Base-by-base conservation (phyloP, 2,888 invertebrate species). In the Oxycera nigricornis region DNA sequence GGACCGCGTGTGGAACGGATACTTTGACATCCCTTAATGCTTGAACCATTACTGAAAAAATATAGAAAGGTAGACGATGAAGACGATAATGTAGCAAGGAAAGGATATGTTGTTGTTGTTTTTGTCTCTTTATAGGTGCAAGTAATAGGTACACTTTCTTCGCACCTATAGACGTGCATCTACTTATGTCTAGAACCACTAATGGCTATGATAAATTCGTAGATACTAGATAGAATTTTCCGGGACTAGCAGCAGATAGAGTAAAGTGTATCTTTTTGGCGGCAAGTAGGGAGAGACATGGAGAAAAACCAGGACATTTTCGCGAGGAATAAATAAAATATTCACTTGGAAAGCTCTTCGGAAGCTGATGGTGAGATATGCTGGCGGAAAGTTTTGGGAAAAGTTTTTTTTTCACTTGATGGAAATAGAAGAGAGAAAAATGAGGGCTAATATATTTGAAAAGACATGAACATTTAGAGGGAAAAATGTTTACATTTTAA, bases 1-100 rank as follows among this genome's bases (percentile, higher is more conserved):
- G 88, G 59, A 90, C 91, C 2, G 92, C 91, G 74, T 89, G 86
- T 57, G 92, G 92, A 31, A 91, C 89, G 79, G 88, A 86, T 80
- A 92, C 88, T 80, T 88, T 89, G 74, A 92, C 91, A 83, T 91
- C 89, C 75, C 89, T 88, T 77, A 92, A 80, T 75, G 83, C 84
- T 76, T 78, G 78, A 75, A 82, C 79, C 77, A 82, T 79, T 77
- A 82, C 85, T 85, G 82, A 74, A 52, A 67, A 30, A n/a, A n/a
- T n/a, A n/a, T n/a, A n/a, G n/a, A n/a, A n/a, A n/a, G n/a, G n/a
- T n/a, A n/a, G n/a, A n/a, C n/a, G n/a, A n/a, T n/a, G n/a, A n/a
- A n/a, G n/a, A n/a, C n/a, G n/a, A n/a, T n/a, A n/a, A n/a, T n/a
- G n/a, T n/a, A n/a, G n/a, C n/a, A n/a, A n/a, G n/a, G n/a, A n/a